Base-by-base conservation (phyloP, 2,113 vertebrate species). In the Trinectes maculatus region DNA sequence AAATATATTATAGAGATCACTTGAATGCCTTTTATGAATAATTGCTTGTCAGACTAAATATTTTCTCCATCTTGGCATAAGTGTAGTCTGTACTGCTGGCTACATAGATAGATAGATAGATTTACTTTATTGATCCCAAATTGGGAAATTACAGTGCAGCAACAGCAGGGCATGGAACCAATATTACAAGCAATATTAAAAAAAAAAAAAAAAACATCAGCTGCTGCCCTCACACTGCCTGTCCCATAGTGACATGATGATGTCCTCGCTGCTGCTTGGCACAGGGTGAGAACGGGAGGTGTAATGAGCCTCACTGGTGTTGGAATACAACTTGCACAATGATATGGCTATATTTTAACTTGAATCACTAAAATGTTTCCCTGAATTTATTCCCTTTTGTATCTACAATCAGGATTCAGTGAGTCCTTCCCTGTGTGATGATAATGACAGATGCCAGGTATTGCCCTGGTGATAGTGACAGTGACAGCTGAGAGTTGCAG, bases 361-460 rank as follows among this genome's bases (percentile, higher is more conserved):
- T 48, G 22, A 51, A 44, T 34, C 11, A 12, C 24, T 60, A 49
- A 10, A 18, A 9, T n/a, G 16, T 52, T 63, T 59, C 60, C 16
- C 7, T 12, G 26, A 11, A 34, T 4, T 40, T 36, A 33, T 49
- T 10, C 11, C 28, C 29, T 28, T 4, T 13, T 15, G 4, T 42
- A 0, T 0, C 5, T 10, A 12, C 7, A 16, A 5, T 44, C 28
- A 53, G 26, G 24, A 46, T 52, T 29, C 39, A 19, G 33, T 59
- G 42, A 13, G 5, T 65, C 63, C 13, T 8, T 40, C 24, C 51
- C 19, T 63, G 54, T 71, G 19, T 22, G 3, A 8, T 6, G 26
- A 37, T 24, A 54, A 8, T 19, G 40, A 39, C 69, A 56, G 66
- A 70, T 55, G 62, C 42, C 40, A 54, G 61, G 24, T 62, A 19